A percentile compares a stretch with the other conserved stretches of the same genome.
These are phyloP conservation scores for Numenius phaeopus DNA, from an alignment of 2,797 vertebrate genomes.

Conservation along the genomic window DNA sequence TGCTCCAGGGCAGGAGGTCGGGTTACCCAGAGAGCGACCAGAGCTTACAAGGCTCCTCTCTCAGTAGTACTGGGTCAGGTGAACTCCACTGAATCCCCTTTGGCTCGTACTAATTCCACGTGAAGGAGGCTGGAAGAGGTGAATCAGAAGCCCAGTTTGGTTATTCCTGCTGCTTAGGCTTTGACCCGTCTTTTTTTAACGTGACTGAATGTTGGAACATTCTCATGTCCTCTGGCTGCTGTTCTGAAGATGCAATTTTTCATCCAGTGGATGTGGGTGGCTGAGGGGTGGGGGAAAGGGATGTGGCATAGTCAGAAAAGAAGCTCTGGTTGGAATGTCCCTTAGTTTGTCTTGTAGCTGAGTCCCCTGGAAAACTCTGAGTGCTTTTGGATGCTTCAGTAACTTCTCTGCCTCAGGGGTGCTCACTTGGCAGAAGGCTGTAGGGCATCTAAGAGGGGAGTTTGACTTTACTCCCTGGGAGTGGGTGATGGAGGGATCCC, in stretches of 20 bases:
- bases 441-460: background rate
- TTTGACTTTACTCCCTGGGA: background rate
- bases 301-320: accelerated
- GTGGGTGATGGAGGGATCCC: background rate
- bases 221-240: background rate
- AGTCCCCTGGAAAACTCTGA: background rate
- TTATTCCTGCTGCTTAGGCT: background rate
- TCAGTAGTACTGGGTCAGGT: background rate
- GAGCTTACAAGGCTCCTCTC: background rate
- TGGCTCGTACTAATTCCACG: background rate
- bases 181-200: background rate
- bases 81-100: background rate
- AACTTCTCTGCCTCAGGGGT: background rate
- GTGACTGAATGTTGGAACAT: background rate
- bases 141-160: background rate
- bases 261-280: background rate
- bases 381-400: background rate
- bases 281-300: background rate
- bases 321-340: background rate
- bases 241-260: background rate
- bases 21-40: background rate
- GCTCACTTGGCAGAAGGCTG: background rate
- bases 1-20: background rate
- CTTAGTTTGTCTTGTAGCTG: background rate
- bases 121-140: background rate